Base-by-base conservation (phyloP, 2,888 invertebrate species). In the Cryptophagus acutangulus region DNA sequence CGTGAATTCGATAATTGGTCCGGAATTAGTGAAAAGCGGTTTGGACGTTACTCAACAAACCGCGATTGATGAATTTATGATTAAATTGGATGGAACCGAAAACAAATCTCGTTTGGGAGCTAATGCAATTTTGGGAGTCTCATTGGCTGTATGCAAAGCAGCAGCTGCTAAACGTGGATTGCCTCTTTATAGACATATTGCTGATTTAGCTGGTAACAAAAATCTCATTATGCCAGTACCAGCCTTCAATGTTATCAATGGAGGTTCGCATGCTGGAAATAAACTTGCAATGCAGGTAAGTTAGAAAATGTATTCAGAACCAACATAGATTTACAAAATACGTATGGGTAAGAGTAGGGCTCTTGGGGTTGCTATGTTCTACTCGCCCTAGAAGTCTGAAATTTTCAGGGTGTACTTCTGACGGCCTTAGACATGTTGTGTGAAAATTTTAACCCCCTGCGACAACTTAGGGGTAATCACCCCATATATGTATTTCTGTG, bases 181-280 rank as follows among this genome's bases (percentile, higher is more conserved):
- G 20, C 88, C 91, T 13, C 73, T 91, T 20, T 91, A 90, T 74
- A 84, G 81, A 75, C 93, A 99, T 71, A 83, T 99, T 60, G 97
- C 97, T 47, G 93, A 96, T 65, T 77, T 99, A 64, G 89, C 97
- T 55, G 94, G 93, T 51, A 93, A 91, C 65, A 78, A 74, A 47
- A 76, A 92, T 18, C 87, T 99, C 61, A 82, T 97, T 46, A 76
- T 99, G 46, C 99, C 99, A 5, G 91, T 92, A 2, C 99, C 99
- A 30, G 95, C 97, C 31, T 95, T 99, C 73, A 99, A 99, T 67
- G 96, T 96, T 17, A 99, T 99, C 74, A 99, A 99, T 64, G 99
- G 99, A 51, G 99, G 99, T 38, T 92, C 92, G 34, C 97, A 99
- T 65, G 97, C 99, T 57, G 99, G 97, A 54, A 99, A 99, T 75